Base-by-base conservation (phyloP, 1,140 invertebrate genomes). In the Aporrectodea caliginosa region DNA sequence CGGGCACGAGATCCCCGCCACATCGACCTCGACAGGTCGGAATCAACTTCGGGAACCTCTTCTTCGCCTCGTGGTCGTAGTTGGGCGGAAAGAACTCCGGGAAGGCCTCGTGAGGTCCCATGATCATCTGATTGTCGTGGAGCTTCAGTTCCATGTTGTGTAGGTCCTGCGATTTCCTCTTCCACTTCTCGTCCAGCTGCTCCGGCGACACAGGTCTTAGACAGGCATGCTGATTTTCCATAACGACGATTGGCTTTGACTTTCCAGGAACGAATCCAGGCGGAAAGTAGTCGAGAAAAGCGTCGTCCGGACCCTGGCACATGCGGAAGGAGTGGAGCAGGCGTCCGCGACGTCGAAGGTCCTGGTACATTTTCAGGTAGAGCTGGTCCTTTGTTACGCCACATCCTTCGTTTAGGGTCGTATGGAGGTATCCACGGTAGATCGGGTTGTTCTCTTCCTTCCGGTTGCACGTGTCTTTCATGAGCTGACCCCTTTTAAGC, bases 261-360 rank as follows among this genome's bases (percentile, higher is more conserved):
- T 58, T 58, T 6, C 43, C 43, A 22, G 43, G 43, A 6, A 58
- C 43, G 43, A 58, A 58, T 22, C 43, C 43, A 22, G 43, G 43
- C 43, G 43, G 43, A 22, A 58, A 58, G 43, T 58, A 58, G 43
- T 58, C 43, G 43, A 58, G 43, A 22, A 58, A 58, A 22, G 43
- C 43, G 43, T 58, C 43, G 43, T 58, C 43, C 43, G 43, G 43
- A 58, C 43, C 43, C 43, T 58, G 43, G 43, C 43, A 58, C 43
- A 58, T 58, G 6, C 43, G 43, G 6, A 6, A 58, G 6, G 43
- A 58, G 43, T 58, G 43, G 22, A 58, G 43, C 43, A 58, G 6
- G 6, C 43, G 43, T 58, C 43, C 43, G 43, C 43, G 43, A 6
- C 43, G 43, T 58, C 43, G 6, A 6, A 58, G 43, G 43, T 58